phyloP scores from a whole-genome alignment of 1,140 invertebrate genomes.

The Argopecten irradians region DNA sequence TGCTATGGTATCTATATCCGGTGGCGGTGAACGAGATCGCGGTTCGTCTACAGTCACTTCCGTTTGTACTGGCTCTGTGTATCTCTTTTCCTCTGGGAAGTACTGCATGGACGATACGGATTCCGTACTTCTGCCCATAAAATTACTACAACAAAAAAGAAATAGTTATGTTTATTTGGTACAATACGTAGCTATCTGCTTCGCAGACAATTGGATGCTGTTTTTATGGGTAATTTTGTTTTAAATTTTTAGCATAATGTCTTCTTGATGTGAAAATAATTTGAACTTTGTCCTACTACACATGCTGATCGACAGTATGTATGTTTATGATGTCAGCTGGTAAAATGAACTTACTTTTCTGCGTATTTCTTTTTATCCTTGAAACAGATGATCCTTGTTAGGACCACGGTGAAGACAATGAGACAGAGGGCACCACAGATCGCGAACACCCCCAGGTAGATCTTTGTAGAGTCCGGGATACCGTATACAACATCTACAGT shows the following conservation, averaged over 20 bases:
- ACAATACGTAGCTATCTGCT: too few relatives aligned
- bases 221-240: too few relatives aligned
- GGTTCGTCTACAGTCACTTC: not conserved
- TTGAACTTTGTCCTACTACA: too few relatives aligned
- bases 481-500: constrained; percentile 47
- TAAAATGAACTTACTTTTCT: not conserved
- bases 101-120: constrained; percentile 35
- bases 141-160: not conserved
- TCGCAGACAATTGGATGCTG: too few relatives aligned
- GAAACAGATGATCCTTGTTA: constrained; percentile 40
- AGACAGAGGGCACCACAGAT: constrained; percentile 43
- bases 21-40: not conserved
- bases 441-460: constrained; percentile 47
- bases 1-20: constrained; percentile 15
- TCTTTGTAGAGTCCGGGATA: constrained; percentile 47
- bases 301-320: too few relatives aligned
- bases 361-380: not conserved
- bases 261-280: too few relatives aligned
- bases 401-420: constrained; percentile 41
- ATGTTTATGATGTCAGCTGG: too few relatives aligned
- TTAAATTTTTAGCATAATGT: too few relatives aligned
- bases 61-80: not conserved
- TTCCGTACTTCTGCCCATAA: constrained; percentile 31
- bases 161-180: too few relatives aligned
- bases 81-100: constrained; percentile 29